Conservation (phyloP, 1,140 invertebrate genomes). For the Drosophila subpulchrella region DNA sequence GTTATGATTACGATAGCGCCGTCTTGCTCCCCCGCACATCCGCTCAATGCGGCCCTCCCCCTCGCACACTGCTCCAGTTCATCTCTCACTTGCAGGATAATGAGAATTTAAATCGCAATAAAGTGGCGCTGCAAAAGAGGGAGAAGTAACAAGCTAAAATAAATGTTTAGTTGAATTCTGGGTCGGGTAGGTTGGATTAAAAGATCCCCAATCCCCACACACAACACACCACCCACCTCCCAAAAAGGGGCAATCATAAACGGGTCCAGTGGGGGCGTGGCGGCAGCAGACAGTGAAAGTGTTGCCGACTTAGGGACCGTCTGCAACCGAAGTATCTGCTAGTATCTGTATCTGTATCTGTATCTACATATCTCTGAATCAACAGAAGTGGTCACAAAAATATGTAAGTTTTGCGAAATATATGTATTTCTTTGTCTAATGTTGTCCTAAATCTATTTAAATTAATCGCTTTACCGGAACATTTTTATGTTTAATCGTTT, state of each 20-base stretch:
- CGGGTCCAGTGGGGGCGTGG: not conserved
- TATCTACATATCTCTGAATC: not conserved
- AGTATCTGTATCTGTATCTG: constrained; percentile 14
- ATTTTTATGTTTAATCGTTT: too few species aligned
- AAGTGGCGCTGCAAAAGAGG: constrained; percentile 51
- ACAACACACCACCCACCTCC: not conserved
- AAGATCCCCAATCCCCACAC: not conserved
- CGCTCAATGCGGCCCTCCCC: not conserved
- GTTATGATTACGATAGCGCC: constrained; percentile 41
- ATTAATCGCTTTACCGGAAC: too few species aligned
- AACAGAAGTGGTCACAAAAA: not conserved
- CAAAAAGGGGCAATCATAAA: constrained; percentile 7
- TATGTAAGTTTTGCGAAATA: too few species aligned
- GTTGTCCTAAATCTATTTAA: too few species aligned
- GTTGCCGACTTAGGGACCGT: constrained; percentile 61
- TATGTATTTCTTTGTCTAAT: too few species aligned
- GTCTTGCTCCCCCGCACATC: not conserved
- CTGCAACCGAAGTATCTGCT: constrained; percentile 15
- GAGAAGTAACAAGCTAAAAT: constrained; percentile 69
- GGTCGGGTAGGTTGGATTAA: constrained; percentile 19
- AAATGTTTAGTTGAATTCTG: constrained; percentile 57
- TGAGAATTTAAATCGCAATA: constrained; percentile 81
- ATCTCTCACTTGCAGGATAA: constrained; percentile 47
- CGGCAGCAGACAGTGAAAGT: constrained; percentile 58
- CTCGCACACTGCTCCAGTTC: constrained; percentile 15